phyloP scores from a whole-genome alignment of 1,140 invertebrate species.

The Atta texana region DNA sequence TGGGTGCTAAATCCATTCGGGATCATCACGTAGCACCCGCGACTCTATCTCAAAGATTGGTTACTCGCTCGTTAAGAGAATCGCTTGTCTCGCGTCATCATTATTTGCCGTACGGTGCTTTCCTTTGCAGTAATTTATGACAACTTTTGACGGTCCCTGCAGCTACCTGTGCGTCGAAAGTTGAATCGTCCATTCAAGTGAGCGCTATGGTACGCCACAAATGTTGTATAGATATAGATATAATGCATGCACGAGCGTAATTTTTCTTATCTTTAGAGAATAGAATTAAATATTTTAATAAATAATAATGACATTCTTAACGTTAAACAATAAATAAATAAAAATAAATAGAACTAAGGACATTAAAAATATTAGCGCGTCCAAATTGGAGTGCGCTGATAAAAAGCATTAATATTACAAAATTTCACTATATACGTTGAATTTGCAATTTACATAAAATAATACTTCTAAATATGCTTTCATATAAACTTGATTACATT shows the following conservation, averaged over 20 bases:
- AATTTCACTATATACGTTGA: too few relatives aligned
- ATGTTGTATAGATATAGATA: not conserved
- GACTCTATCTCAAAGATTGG: constrained; percentile 46
- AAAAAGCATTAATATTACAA: too few relatives aligned
- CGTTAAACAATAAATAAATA: too few relatives aligned
- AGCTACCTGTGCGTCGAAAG: constrained; percentile 26
- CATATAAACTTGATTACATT: too few relatives aligned
- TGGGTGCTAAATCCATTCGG: constrained; percentile 81
- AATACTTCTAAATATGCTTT: too few relatives aligned
- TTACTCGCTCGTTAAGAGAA: constrained; percentile 13
- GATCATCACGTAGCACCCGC: constrained; percentile 52
- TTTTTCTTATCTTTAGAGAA: not conserved
- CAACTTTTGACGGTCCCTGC: not conserved
- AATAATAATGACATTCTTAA: too few relatives aligned
- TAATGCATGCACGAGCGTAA: not conserved
- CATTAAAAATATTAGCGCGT: too few relatives aligned
- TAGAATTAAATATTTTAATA: not conserved
- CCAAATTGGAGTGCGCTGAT: too few relatives aligned
- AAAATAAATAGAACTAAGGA: too few relatives aligned
- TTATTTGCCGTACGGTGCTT: constrained; percentile 12
- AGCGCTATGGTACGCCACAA: not conserved
- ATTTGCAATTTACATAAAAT: too few relatives aligned
- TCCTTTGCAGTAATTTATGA: not conserved
- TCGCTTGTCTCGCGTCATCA: not conserved
- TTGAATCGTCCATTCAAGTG: not conserved